Conservation (phyloP, 2,797 vertebrate genomes). For the Heliangelus exortis region DNA sequence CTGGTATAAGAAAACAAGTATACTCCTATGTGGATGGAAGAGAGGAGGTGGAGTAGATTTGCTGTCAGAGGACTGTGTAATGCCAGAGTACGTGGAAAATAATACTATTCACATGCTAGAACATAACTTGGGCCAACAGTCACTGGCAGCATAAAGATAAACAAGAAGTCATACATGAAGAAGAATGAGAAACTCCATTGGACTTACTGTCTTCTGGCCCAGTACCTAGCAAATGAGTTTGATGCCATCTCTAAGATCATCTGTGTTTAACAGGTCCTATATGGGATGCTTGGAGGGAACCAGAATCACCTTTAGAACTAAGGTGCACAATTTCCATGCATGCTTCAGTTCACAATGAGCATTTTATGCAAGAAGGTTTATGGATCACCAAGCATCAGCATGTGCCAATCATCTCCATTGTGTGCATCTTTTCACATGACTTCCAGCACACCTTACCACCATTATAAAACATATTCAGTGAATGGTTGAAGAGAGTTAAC, state of each 20-base stretch:
- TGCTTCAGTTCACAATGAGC: not conserved
- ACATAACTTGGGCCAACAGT: not conserved
- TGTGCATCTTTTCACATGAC: no score
- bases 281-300: not conserved
- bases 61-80: not conserved
- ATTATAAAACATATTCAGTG: not conserved
- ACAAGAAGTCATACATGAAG: not conserved
- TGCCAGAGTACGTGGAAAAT: not conserved
- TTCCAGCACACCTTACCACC: not conserved
- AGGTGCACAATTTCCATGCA: rapidly evolving
- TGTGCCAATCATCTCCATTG: not conserved
- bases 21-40: rapidly evolving
- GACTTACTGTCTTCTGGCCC: rapidly evolving
- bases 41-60: not conserved
- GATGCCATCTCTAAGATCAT: not conserved
- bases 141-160: not conserved
- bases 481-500: not conserved
- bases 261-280: not conserved
- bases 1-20: not conserved
- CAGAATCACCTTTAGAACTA: not conserved
- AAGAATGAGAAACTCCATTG: not conserved
- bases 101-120: not conserved
- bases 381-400: not conserved
- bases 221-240: not conserved
- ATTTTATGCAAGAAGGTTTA: not conserved